A percentile compares a stretch with the other conserved stretches of the same genome.
Evolutionary conservation across 2,797 vertebrate genomes (phyloP).

Genomic region (Antennarius maculatus): DNA sequence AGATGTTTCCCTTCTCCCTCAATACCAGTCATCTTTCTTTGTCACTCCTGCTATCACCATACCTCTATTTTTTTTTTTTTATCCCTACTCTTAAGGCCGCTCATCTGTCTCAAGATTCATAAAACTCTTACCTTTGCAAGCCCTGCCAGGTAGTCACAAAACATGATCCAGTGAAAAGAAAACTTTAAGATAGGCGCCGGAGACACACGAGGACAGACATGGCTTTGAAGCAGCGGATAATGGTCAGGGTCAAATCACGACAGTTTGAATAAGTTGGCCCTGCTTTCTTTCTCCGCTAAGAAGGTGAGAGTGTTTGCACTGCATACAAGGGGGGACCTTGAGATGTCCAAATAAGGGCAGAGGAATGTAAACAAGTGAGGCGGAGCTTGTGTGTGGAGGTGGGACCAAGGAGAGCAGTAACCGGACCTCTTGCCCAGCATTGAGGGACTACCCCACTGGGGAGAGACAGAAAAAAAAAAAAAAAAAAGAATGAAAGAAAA

Average conservation of each 20-base stretch:
- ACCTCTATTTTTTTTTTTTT: slow-evolving; percentile 12
- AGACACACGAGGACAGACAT: slow-evolving; percentile 27
- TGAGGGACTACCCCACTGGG: slow-evolving; percentile 69
- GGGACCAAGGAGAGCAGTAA: slow-evolving; percentile 75
- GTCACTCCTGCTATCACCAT: slow-evolving; percentile 33
- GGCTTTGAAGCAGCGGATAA: slow-evolving; percentile 33
- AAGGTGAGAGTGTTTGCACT: slow-evolving; percentile 77
- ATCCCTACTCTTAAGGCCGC: slow-evolving; percentile 21
- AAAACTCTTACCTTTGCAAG: slow-evolving; percentile 65
- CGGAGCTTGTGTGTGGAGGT: slow-evolving; percentile 70
- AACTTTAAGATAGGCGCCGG: slow-evolving; percentile 7
- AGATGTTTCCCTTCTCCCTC: slow-evolving; percentile 41
- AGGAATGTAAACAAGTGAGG: slow-evolving; percentile 89
- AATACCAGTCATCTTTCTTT: slow-evolving; percentile 32
- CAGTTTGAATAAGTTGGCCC: slow-evolving; percentile 51
- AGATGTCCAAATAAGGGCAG: slow-evolving; percentile 82
- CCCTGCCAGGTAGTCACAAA: slow-evolving; percentile 49
- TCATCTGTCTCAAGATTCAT: slow-evolving; percentile 21
- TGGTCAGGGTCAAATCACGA: slow-evolving; percentile 57
- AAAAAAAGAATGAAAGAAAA: slow-evolving; percentile 31
- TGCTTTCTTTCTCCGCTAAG: slow-evolving; percentile 62
- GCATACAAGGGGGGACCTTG: slow-evolving; percentile 70
- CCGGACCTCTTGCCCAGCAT: slow-evolving; percentile 75
- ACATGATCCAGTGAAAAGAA: slow-evolving; percentile 29
- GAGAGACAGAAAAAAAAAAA: slow-evolving; percentile 20